Evolutionary conservation across 2,888 invertebrate genomes (phyloP), one percentile per base, ranked within the genome.

Genomic region (Dusona sp.): DNA sequence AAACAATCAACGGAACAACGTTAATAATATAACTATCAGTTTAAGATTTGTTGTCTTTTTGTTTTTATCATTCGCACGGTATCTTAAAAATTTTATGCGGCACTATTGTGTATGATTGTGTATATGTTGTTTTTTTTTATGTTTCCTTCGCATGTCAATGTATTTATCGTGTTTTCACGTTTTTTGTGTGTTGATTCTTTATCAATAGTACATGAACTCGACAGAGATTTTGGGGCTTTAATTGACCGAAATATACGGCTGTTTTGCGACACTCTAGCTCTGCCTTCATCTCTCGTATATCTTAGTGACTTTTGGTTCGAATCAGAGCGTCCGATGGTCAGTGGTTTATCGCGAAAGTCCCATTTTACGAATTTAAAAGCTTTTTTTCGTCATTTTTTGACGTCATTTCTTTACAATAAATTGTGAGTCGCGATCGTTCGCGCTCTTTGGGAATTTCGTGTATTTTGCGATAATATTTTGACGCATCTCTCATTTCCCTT

Each of bases 1-100:
- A 94, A 93, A 94, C 93, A 92, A 94, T 93, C 84, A 93, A 93
- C 93, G 88, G 90, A 94, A 93, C 92, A 94, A 94, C 94, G 90
- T 89, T 93, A 92, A 88, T 92, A 82, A 91, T 91, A 81, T 92
- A 93, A 88, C 91, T 88, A 90, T 90, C 90, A 86, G 79, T 77
- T 83, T 77, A 81, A 67, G 67, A 74, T 83, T 80, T 75, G 79
- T 74, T 68, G 57, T 84, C 33, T 42, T 25, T 79, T 54, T 70
- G 45, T 61, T n/a, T 61, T n/a, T 19, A 67, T 78, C 57, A 45
- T 83, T 61, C 70, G 61, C 79, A 78, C 48, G 67, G 73, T 77
- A 65, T 42, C 9, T 57, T 72, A 7, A 89, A 91, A 92, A 90
- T 90, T 90, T 92, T 87, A 91, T 90, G 90, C 90, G 90, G 89